Percentiles rank a stretch among this genome's conserved stretches.
Evolutionary conservation across 2,113 vertebrate genomes (phyloP).

Genomic region (Silurus meridionalis): DNA sequence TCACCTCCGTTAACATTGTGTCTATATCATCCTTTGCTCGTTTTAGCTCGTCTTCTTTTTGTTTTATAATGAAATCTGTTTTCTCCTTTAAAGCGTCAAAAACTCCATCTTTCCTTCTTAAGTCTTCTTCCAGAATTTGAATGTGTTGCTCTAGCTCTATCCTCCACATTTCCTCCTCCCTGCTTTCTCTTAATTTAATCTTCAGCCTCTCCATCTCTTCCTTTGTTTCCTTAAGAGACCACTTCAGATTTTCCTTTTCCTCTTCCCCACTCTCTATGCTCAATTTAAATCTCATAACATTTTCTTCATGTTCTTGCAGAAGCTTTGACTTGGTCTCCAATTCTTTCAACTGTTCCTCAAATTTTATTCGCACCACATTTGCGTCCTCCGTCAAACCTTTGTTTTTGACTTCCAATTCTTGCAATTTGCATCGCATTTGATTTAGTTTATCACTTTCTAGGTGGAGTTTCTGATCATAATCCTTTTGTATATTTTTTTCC

Average conservation of each 20-base stretch:
- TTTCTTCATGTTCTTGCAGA: slow-evolving; percentile 49
- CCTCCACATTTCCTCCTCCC: slow-evolving; percentile 37
- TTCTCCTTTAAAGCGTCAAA: slow-evolving; percentile 54
- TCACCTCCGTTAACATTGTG: slow-evolving; percentile 21
- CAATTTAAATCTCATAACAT: slow-evolving; percentile 42
- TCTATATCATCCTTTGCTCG: slow-evolving; percentile 29
- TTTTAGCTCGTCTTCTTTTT: slow-evolving; percentile 45
- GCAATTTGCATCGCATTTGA: slow-evolving; percentile 27
- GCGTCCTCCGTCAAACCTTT: slow-evolving; percentile 55
- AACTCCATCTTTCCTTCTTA: slow-evolving; percentile 32
- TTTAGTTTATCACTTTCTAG: neutral
- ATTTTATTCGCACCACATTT: slow-evolving; percentile 45
- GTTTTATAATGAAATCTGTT: slow-evolving; percentile 29
- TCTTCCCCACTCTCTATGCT: slow-evolving; percentile 10
- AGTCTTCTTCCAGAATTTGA: slow-evolving; percentile 37
- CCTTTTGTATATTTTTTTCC: slow-evolving; percentile 47
- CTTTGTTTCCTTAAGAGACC: slow-evolving; percentile 32
- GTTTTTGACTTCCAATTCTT: slow-evolving; percentile 39
- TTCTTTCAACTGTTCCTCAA: slow-evolving; percentile 31
- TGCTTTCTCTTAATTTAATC: slow-evolving; percentile 38
- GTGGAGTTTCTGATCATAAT: slow-evolving; percentile 48
- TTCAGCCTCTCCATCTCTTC: slow-evolving; percentile 26
- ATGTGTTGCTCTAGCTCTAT: slow-evolving; percentile 44
- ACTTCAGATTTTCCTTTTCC: slow-evolving; percentile 29
- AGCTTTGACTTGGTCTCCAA: slow-evolving; percentile 31